A percentile compares a stretch with the other conserved stretches of the same genome.
Evolutionary conservation across 2,113 vertebrate genomes (phyloP).

Genomic region (Pseudonaja textilis): DNA sequence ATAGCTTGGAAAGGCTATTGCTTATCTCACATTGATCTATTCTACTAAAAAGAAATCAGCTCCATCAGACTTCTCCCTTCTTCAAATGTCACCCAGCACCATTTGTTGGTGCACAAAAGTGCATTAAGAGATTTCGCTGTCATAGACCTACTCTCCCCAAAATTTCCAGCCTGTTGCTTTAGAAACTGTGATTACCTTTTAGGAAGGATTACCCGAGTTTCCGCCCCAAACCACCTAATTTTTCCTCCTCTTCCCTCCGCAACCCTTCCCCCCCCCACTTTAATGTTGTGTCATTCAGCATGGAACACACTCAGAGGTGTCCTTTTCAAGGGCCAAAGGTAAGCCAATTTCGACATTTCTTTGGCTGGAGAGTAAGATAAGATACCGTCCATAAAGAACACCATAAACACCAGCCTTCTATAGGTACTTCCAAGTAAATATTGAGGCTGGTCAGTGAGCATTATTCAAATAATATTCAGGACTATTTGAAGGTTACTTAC

Average conservation of each 20-base stretch:
- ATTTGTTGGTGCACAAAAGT: not conserved
- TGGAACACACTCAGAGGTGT: not conserved
- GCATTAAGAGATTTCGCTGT: not conserved
- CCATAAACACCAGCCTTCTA: not conserved
- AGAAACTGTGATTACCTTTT: too few relatives aligned
- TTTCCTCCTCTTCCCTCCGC: not conserved
- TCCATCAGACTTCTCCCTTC: not conserved
- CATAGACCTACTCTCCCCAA: not conserved
- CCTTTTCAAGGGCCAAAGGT: not conserved
- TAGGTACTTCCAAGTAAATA: too few relatives aligned
- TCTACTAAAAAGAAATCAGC: not conserved
- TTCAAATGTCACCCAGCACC: not conserved
- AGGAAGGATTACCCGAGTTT: not conserved
- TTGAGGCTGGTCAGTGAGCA: not conserved
- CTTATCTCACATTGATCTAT: not conserved
- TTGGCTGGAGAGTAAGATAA: not conserved
- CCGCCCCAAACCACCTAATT: not conserved
- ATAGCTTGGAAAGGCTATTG: not conserved
- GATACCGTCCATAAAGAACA: not conserved
- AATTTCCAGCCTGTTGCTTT: not conserved
- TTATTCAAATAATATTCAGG: not conserved
- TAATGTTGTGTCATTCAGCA: not conserved
- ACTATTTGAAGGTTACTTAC: conserved; percentile 64
- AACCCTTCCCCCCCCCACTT: not conserved
- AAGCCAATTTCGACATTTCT: not conserved